phyloP scores from a whole-genome alignment of 2,888 invertebrate genomes.

The Synergus itoensis region DNA sequence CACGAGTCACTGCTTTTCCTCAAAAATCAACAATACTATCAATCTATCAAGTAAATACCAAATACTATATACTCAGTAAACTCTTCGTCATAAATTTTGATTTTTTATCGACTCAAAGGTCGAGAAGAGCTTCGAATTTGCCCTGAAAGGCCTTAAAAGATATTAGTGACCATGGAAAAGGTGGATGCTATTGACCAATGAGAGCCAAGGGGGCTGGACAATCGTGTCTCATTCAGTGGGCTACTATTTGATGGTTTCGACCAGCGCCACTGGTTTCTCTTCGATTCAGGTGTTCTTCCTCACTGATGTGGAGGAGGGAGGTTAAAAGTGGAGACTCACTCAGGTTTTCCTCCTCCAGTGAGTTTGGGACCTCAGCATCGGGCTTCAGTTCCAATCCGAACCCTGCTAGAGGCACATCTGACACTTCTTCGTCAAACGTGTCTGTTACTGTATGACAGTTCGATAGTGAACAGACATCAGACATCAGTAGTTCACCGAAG shows the following conservation, averaged over 20 bases:
- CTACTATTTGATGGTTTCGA: constrained; percentile 55
- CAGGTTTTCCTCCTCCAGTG: constrained; percentile 57
- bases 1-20: background rate
- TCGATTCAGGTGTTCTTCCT: constrained; percentile 38
- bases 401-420: constrained; percentile 50
- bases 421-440: constrained; percentile 12
- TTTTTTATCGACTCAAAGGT: constrained; percentile 5
- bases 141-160: constrained; percentile 45
- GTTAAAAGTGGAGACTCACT: constrained; percentile 17
- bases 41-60: background rate
- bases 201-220: constrained; percentile 63
- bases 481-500: background rate
- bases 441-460: constrained; percentile 6
- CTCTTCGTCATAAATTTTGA: background rate
- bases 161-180: constrained; percentile 50
- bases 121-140: background rate
- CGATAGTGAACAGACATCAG: constrained; percentile 1
- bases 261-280: constrained; percentile 42
- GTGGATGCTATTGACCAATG: constrained; percentile 63
- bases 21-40: background rate
- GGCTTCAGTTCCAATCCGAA: constrained; percentile 58
- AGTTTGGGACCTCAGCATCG: constrained; percentile 39
- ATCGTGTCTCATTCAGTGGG: constrained; percentile 43
- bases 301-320: constrained; percentile 21
- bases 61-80: background rate